Evolutionary conservation across 2,797 vertebrate genomes (phyloP).

Genomic region (Gallinago nigripennis): DNA sequence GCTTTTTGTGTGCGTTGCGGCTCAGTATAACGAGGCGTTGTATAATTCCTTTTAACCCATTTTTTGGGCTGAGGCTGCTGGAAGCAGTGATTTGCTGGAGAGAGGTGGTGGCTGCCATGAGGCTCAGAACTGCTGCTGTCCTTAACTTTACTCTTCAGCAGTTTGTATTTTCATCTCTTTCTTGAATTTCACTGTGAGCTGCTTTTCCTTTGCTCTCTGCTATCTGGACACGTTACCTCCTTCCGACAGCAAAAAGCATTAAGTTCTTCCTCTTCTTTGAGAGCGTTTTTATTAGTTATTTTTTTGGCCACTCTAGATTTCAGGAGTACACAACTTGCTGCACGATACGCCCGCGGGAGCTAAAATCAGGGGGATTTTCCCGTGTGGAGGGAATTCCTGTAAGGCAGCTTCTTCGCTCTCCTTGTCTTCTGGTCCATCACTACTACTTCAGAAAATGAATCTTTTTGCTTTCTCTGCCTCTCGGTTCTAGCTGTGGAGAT

Average conservation of each 20-base stretch:
- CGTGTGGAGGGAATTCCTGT: not conserved
- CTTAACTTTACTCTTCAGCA: not conserved
- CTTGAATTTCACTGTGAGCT: not conserved
- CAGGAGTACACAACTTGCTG: not conserved
- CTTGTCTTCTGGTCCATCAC: fast-evolving
- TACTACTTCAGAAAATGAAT: not conserved
- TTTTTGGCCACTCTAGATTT: not conserved
- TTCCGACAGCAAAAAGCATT: not conserved
- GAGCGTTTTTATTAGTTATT: not conserved
- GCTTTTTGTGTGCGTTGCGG: not conserved
- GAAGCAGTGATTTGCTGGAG: not conserved
- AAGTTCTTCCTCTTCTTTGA: not conserved
- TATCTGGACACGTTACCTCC: fast-evolving
- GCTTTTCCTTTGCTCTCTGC: not conserved
- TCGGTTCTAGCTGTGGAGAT: not conserved
- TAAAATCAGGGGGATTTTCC: not conserved
- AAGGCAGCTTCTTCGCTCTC: not conserved
- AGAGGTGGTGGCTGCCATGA: not conserved
- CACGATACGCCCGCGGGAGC: not conserved
- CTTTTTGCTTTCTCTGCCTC: not conserved
- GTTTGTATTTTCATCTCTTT: not conserved
- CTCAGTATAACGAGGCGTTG: not conserved
- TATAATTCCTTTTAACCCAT: not conserved
- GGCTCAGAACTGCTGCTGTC: not conserved
- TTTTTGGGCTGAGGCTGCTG: not conserved